phyloP scores from a whole-genome alignment of 2,797 vertebrate genomes.

The Morelia viridis region DNA sequence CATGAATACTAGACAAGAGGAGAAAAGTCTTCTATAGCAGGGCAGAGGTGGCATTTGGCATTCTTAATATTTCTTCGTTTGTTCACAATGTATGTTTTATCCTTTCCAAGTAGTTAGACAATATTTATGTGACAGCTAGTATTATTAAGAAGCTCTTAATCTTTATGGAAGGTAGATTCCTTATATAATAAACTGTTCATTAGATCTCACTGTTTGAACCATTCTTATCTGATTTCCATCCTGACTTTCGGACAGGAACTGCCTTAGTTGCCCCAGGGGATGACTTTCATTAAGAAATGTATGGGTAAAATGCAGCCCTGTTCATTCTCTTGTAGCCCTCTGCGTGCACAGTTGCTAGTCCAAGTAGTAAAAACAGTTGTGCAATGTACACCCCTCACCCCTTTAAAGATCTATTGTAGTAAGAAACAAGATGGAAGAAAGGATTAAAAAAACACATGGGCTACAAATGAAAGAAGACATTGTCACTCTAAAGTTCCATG shows the following conservation, averaged over 20 bases:
- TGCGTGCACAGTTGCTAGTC: not conserved
- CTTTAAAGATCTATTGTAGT: not conserved
- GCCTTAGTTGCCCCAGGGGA: not conserved
- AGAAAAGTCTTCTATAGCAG: not conserved
- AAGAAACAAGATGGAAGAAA: not conserved
- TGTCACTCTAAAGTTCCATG: not conserved
- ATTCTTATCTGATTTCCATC: not conserved
- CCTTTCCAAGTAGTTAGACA: not conserved
- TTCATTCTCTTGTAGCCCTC: not conserved
- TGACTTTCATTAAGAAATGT: not conserved
- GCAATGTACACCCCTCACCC: not conserved
- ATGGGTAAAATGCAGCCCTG: not conserved
- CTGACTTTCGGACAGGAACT: not conserved
- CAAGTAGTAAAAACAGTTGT: not conserved
- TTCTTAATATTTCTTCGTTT: not conserved
- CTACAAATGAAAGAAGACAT: not conserved
- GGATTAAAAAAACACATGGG: not conserved
- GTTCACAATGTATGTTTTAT: not conserved
- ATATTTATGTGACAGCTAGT: not conserved
- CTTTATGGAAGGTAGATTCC: conserved; percentile 5
- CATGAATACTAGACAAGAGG: not conserved
- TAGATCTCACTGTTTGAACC: not conserved
- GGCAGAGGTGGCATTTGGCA: not conserved
- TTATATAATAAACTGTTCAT: not conserved
- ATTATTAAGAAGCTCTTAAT: not conserved